phyloP scores from a whole-genome alignment of 2,888 invertebrate species.

The Furcula furcula region DNA sequence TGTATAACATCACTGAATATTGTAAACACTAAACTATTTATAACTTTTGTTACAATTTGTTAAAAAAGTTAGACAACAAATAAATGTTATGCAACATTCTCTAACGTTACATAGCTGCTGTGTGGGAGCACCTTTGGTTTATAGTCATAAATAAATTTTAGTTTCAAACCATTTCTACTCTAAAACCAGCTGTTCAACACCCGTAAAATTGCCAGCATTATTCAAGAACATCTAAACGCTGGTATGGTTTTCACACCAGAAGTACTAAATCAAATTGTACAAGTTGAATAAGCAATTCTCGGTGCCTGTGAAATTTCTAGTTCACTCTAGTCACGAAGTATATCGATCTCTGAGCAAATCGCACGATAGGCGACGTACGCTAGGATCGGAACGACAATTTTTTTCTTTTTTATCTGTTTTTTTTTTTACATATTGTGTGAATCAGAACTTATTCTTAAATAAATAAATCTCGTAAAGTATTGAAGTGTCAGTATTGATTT shows the following conservation, averaged over 20 bases:
- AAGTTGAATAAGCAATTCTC: constrained; percentile 34
- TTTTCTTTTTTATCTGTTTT: background rate
- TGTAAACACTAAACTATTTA: too few species aligned
- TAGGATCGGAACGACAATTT: constrained; percentile 7
- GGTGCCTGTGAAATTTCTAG: constrained; percentile 14
- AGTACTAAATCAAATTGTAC: constrained; percentile 36
- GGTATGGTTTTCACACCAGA: constrained; percentile 26
- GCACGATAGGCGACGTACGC: constrained; percentile 18
- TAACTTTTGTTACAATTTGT: too few species aligned
- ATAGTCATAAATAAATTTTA: constrained; percentile 6
- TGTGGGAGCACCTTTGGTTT: too few species aligned
- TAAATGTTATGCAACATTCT: too few species aligned
- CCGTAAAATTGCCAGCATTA: constrained; percentile 24
- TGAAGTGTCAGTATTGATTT: too few species aligned
- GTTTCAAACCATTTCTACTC: constrained; percentile 7
- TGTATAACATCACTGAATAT: too few species aligned
- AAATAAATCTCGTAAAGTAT: too few species aligned
- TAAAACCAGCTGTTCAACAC: constrained; percentile 6
- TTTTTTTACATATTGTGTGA: too few species aligned
- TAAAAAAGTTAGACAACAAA: too few species aligned
- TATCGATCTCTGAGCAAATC: constrained; percentile 37
- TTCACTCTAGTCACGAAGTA: constrained; percentile 34
- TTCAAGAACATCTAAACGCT: constrained; percentile 29
- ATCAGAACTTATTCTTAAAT: too few species aligned
- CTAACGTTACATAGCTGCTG: too few species aligned